These are phyloP conservation scores for Sesamia inferens DNA, from an alignment of 2,888 invertebrate genomes.

Conservation along the genomic window DNA sequence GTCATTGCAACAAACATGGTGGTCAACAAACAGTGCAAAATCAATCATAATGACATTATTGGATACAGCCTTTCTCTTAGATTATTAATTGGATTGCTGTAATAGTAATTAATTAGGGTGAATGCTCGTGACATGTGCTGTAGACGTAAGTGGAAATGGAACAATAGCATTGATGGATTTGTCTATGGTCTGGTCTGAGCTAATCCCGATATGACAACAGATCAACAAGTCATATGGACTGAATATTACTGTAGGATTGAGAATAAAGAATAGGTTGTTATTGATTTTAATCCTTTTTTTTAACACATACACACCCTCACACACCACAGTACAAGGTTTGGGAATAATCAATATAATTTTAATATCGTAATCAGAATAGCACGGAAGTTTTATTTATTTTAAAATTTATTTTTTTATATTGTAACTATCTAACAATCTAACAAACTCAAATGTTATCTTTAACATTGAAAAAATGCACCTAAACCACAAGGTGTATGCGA, in stretches of 20 bases:
- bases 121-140: constrained; percentile 25
- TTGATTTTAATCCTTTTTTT: too few species aligned
- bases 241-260: not conserved
- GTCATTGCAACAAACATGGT: not conserved
- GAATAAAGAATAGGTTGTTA: not conserved
- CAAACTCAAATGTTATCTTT: too few species aligned
- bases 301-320: too few species aligned
- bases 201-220: constrained; percentile 1
- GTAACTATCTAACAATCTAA: too few species aligned
- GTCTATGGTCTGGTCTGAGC: constrained; percentile 3
- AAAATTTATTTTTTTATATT: too few species aligned
- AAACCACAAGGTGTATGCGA: too few species aligned
- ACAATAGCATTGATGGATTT: constrained; percentile 24
- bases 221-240: not conserved
- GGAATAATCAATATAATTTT: too few species aligned
- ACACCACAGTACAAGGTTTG: too few species aligned
- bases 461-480: too few species aligned
- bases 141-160: constrained; percentile 7
- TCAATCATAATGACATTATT: not conserved
- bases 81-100: constrained; percentile 15
- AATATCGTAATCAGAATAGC: too few species aligned
- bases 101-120: constrained; percentile 26
- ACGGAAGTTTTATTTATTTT: too few species aligned
- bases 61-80: not conserved
- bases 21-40: not conserved